Conservation (phyloP, 2,888 invertebrate species). For the Protodeltote pygarga region DNA sequence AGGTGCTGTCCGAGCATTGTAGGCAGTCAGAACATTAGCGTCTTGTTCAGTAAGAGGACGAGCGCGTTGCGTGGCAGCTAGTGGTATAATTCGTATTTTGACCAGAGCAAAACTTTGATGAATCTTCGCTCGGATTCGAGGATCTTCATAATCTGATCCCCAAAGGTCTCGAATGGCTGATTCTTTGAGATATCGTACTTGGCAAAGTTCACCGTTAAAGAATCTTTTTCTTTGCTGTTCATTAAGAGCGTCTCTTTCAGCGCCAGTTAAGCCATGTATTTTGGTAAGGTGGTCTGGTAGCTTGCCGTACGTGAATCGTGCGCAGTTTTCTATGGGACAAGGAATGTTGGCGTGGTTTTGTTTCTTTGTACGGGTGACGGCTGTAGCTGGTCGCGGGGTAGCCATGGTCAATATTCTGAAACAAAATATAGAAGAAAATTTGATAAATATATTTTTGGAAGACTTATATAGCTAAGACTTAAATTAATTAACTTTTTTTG, state of each 20-base stretch:
- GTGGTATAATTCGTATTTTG: slow-evolving; percentile 82
- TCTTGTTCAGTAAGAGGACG: slow-evolving; percentile 84
- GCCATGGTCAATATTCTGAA: slow-evolving; percentile 61
- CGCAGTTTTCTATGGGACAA: slow-evolving; percentile 85
- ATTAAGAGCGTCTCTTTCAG: slow-evolving; percentile 81
- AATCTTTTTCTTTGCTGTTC: slow-evolving; percentile 84
- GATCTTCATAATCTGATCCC: slow-evolving; percentile 83
- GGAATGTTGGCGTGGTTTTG: slow-evolving; percentile 86
- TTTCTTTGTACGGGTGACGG: slow-evolving; percentile 78
- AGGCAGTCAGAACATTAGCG: slow-evolving; percentile 83
- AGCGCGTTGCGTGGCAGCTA: slow-evolving; percentile 79
- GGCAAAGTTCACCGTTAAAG: slow-evolving; percentile 85
- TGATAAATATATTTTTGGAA: neutral
- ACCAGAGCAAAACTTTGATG: slow-evolving; percentile 83
- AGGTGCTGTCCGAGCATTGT: slow-evolving; percentile 83
- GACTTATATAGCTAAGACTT: slow-evolving; percentile 13
- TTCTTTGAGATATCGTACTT: slow-evolving; percentile 83
- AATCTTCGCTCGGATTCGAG: slow-evolving; percentile 80
- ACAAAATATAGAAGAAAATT: slow-evolving; percentile 7
- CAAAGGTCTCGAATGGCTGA: slow-evolving; percentile 84
- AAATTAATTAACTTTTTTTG: slow-evolving; percentile 45
- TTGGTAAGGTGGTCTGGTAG: slow-evolving; percentile 84
- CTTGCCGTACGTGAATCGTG: slow-evolving; percentile 84
- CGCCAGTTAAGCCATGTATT: slow-evolving; percentile 81
- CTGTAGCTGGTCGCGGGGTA: slow-evolving; percentile 66